These are phyloP conservation scores for Eretmocerus hayati DNA, from an alignment of 2,888 invertebrate species.

Conservation along the genomic window DNA sequence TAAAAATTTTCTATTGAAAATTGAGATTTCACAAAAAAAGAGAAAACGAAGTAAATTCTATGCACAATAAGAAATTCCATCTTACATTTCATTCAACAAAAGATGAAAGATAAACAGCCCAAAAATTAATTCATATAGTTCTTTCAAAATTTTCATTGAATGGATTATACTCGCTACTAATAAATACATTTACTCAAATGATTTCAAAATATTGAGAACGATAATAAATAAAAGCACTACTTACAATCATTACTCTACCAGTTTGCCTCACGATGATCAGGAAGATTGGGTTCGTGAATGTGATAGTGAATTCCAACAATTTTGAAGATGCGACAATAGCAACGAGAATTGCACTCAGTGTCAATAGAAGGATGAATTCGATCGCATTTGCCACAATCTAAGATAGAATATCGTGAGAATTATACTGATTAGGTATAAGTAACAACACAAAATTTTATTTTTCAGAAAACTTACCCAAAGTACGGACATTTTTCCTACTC, in stretches of 20 bases:
- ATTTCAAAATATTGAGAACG: background rate
- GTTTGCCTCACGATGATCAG: constrained; percentile 27
- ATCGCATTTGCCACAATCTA: background rate
- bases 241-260: constrained; percentile 31
- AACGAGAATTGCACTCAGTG: constrained; percentile 30
- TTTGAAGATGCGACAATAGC: constrained; percentile 29
- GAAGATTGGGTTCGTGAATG: constrained; percentile 26
- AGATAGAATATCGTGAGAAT: too few species aligned
- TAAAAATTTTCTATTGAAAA: too few species aligned
- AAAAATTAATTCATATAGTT: too few species aligned
- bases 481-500: background rate
- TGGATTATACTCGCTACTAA: background rate
- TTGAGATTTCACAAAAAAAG: too few species aligned
- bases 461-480: background rate
- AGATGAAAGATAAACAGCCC: too few species aligned
- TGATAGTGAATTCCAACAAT: constrained; percentile 30
- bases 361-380: constrained; percentile 27
- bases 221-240: constrained; percentile 21
- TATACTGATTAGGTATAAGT: background rate
- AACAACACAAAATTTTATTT: background rate
- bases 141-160: too few species aligned
- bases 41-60: too few species aligned
- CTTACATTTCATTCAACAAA: too few species aligned
- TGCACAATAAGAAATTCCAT: too few species aligned
- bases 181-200: background rate